Evolutionary conservation across 2,113 vertebrate species (phyloP), one percentile per base, ranked within the genome.

Genomic region (Myotis brandtii): DNA sequence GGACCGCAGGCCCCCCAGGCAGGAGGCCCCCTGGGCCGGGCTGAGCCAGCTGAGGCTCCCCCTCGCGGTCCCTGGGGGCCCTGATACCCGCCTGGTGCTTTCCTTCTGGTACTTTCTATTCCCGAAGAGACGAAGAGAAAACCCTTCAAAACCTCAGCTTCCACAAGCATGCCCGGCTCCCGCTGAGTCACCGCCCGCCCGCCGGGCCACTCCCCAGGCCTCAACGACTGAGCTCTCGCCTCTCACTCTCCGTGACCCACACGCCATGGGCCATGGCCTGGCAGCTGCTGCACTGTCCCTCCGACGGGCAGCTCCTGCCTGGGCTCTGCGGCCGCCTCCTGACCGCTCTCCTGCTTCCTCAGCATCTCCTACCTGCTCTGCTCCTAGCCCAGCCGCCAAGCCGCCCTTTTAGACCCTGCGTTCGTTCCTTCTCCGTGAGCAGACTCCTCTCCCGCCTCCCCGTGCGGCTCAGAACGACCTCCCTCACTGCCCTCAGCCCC

Each of bases 61-160:
- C 48, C 9, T n/a, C 6, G 16, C 9, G 11, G 2, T 72, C 77
- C 67, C 5, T 0, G 2, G n/a, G 30, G 56, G 79, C 25, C 23
- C 64, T 48, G 86, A 80, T 56, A 50, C 83, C 86, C 48, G 18
- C 1, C 64, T 66, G 69, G 73, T 54, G 73, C 59, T 40, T 91
- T 93, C 91, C 27, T 88, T 1, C 20, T 32, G 77, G 46, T 40
- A 20, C 64, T 96, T 95, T 70, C 73, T 85, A 52, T 30, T 81
- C 50, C 64, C 56, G 23, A 32, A 7, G 52, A 92, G 67, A 84
- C n/a, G 59, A 80, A 73, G 43, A 67, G 43, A 43, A 43, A 84
- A 75, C 0, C 11, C 48, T 83, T 75, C 30, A 54, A 84, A 89
- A 50, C 34, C 11, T 48, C 69, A 54, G 30, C 64, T 67, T 84